Evolutionary conservation across 2,888 invertebrate species (phyloP).

Genomic region (Kryphioiulus occultus): DNA sequence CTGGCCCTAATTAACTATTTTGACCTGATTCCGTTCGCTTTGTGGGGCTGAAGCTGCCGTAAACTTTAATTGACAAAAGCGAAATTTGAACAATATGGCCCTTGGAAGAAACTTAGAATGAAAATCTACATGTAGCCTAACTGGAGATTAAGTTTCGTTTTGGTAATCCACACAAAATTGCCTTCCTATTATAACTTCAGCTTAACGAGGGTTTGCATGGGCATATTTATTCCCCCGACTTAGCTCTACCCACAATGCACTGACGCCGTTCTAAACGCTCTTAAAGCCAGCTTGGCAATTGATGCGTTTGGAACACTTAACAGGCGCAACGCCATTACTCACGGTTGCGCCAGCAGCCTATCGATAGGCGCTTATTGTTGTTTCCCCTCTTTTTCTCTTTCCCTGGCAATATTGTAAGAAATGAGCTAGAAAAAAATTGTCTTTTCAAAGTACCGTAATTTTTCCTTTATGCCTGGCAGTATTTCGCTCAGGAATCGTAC

Average conservation of each 20-base stretch:
- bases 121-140: too few relatives aligned
- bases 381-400: not conserved
- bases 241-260: not conserved
- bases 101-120: too few relatives aligned
- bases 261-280: not conserved
- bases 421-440: not conserved
- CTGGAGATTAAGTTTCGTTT: too few relatives aligned
- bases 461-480: constrained; percentile 14
- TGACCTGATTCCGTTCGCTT: not conserved
- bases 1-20: not conserved
- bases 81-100: not conserved
- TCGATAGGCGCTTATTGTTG: not conserved
- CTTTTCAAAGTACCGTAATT: constrained; percentile 12
- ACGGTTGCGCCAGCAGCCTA: not conserved
- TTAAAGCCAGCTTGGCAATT: not conserved
- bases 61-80: not conserved
- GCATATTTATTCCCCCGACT: too few relatives aligned
- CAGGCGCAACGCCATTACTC: not conserved
- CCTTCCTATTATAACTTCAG: too few relatives aligned
- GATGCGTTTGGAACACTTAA: not conserved
- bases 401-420: not conserved
- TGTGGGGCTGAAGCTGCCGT: not conserved
- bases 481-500: not conserved
- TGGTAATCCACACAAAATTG: too few relatives aligned
- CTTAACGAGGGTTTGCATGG: too few relatives aligned